phyloP scores from a whole-genome alignment of 2,888 invertebrate species.

The Idaea biselata region DNA sequence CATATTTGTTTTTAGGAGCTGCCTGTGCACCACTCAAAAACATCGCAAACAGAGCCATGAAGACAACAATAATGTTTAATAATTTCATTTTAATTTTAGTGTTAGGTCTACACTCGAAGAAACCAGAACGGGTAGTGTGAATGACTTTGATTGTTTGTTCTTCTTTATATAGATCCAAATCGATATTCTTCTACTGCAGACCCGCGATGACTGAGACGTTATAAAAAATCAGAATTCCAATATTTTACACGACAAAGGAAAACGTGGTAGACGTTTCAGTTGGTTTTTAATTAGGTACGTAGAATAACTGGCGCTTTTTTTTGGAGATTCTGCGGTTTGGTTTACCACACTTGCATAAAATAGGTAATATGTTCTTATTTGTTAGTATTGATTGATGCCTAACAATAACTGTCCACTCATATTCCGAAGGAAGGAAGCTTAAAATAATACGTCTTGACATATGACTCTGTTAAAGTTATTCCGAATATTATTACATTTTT shows the following conservation, averaged over 20 bases:
- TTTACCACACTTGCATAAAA: background rate
- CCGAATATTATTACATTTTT: no score
- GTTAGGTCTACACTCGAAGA: background rate
- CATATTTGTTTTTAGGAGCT: constrained; percentile 27
- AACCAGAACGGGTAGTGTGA: background rate
- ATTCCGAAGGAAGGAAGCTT: background rate
- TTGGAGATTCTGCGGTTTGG: background rate
- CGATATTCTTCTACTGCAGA: no score
- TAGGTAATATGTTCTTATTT: no score
- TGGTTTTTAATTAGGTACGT: background rate
- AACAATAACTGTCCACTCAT: background rate
- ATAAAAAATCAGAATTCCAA: background rate
- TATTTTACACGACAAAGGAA: background rate
- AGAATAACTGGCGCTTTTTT: background rate
- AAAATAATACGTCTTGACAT: no score
- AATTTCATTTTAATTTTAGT: constrained; percentile 17
- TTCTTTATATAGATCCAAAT: background rate
- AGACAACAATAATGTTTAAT: constrained; percentile 17
- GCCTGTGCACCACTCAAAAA: constrained; percentile 14
- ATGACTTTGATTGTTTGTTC: background rate
- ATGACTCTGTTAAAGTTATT: no score
- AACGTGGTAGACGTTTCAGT: background rate
- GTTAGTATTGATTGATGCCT: background rate
- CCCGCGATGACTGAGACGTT: background rate
- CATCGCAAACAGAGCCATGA: constrained; percentile 16